Base-by-base conservation (phyloP, 2,113 vertebrate genomes). In the Psilopogon haemacephalus region DNA sequence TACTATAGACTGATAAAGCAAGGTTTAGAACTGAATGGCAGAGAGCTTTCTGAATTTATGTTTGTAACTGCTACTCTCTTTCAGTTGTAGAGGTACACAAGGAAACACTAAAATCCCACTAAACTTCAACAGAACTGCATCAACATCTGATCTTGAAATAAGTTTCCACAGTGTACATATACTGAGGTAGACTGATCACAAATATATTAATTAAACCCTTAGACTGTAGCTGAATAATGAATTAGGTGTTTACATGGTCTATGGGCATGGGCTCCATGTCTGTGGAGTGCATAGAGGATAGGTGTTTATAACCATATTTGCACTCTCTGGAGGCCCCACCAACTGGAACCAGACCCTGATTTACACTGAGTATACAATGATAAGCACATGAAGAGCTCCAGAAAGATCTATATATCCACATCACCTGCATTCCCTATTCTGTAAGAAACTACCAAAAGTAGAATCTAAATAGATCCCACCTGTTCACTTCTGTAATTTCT, bases 101-200 rank as follows among this genome's bases (percentile, higher is more conserved):
- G 92, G 63, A 92, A 88, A 91, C 33, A 64, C 82, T 95, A 79
- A 68, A 63, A 37, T 85, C 78, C 60, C 63, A 80, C 56, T 90
- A 80, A 69, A 64, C 76, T 79, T 76, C 74, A 56, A 84, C 55
- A 72, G 78, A 73, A 19, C 20, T 54, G 83, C 71, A 95, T 80
- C 50, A 62, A 84, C 32, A 71, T 17, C 56, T 50, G 85, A 92
- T 67, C 52, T 74, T 90, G 82, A 59, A 50, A 94, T 48, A 84
- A 18, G 74, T 65, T 91, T 88, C 89, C 70, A 96, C 93, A 93
- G 93, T 76, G 46, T 84, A 84, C 78, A 73, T 88, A 76, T 94
- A 94, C 64, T 96, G 97, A 97, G 96, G 96, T 97, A 97, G 97
- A 97, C 95, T 94, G 94, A 96, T 84, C 83, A 71, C 89, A 86